Conservation (phyloP, 2,797 vertebrate genomes). For the Sebastes glaucus region DNA sequence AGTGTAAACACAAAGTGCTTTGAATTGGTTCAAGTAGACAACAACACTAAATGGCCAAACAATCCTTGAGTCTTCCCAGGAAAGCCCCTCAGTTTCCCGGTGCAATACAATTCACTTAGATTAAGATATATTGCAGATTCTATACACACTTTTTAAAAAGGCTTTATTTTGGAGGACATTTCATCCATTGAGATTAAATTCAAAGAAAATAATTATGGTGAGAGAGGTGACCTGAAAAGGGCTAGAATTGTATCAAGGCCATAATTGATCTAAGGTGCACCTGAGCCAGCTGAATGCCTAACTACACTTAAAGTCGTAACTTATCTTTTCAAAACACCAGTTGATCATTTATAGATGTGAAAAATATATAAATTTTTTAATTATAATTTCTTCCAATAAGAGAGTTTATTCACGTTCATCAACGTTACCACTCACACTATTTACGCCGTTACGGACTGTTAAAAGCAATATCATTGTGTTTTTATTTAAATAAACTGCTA, state of each 20-base stretch:
- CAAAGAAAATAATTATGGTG: neutral
- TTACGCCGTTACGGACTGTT: no score
- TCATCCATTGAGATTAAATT: neutral
- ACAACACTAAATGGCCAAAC: constrained; percentile 36
- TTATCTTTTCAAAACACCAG: neutral
- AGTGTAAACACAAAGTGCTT: constrained; percentile 74
- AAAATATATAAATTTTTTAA: no score
- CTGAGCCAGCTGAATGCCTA: neutral
- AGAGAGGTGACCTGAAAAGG: neutral
- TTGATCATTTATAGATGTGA: neutral
- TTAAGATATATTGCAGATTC: neutral
- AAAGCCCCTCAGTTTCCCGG: neutral
- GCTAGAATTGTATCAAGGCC: neutral
- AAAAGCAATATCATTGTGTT: no score
- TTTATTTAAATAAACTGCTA: no score
- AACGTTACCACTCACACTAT: no score
- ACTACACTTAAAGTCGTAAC: neutral
- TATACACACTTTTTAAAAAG: neutral
- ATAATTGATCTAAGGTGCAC: neutral
- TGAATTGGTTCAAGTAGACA: constrained; percentile 49
- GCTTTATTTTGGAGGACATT: neutral
- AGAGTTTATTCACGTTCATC: no score
- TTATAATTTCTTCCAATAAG: no score
- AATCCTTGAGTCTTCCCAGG: neutral
- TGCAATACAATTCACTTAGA: neutral